phyloP scores from a whole-genome alignment of 2,888 invertebrate genomes.

The Caenorhabditis japonica region DNA sequence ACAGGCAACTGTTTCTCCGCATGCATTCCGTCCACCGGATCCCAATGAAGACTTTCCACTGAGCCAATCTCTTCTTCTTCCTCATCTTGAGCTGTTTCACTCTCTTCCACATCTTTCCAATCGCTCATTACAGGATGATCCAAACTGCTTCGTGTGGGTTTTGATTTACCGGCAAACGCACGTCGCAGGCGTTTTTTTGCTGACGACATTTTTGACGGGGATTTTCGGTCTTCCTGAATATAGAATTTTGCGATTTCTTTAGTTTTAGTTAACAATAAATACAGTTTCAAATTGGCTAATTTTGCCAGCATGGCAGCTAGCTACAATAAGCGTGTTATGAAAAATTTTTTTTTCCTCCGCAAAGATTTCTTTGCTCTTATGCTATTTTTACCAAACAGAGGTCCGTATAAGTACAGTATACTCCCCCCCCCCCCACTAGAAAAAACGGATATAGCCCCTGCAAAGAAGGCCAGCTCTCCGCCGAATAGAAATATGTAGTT shows the following conservation, averaged over 20 bases:
- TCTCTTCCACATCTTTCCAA: slow-evolving; percentile 59
- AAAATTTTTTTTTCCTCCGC: no score
- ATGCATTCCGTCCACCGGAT: slow-evolving; percentile 75
- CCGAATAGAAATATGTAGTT: no score
- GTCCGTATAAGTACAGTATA: no score
- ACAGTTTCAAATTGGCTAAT: no score
- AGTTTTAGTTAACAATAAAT: no score
- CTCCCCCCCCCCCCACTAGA: no score
- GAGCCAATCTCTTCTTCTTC: slow-evolving; percentile 61
- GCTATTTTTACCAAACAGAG: no score
- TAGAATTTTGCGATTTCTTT: background rate
- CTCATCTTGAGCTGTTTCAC: slow-evolving; percentile 44
- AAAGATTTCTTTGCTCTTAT: no score
- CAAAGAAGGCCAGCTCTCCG: no score
- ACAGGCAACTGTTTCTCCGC: slow-evolving; percentile 77
- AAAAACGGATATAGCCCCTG: no score
- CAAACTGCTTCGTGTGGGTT: slow-evolving; percentile 42
- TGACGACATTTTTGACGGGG: slow-evolving; percentile 70
- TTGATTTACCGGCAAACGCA: slow-evolving; percentile 61
- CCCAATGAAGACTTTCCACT: slow-evolving; percentile 73
- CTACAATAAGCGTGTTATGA: no score
- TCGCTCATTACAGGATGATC: slow-evolving; percentile 68
- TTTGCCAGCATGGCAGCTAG: no score
- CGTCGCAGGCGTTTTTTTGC: slow-evolving; percentile 68
- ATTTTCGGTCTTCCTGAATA: slow-evolving; percentile 57